Conservation (phyloP, 2,888 invertebrate species). For the Ectemnius continuus region DNA sequence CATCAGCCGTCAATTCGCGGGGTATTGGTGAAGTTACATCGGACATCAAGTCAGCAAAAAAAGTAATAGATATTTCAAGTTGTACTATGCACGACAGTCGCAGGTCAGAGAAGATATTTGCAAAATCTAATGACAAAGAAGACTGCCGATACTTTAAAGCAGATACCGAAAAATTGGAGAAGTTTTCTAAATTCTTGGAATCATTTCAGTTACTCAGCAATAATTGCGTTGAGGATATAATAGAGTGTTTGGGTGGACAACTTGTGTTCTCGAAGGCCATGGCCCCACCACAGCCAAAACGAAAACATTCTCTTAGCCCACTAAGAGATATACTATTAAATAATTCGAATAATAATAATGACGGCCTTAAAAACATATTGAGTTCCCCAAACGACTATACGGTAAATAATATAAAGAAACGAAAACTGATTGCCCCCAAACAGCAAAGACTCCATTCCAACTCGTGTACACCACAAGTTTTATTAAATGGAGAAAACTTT, state of each 20-base stretch:
- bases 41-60: not conserved
- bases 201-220: conserved; percentile 56
- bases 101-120: not conserved
- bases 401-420: conserved; percentile 60
- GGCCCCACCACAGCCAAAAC: conserved; percentile 68
- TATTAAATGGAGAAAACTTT: conserved; percentile 74
- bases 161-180: conserved; percentile 63
- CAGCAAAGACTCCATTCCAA: conserved; percentile 63
- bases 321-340: conserved; percentile 68
- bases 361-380: conserved; percentile 56
- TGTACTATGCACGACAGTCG: not conserved
- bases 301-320: conserved; percentile 68
- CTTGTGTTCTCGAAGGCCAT: conserved; percentile 63
- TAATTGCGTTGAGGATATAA: conserved; percentile 60
- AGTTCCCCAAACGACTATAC: conserved; percentile 54
- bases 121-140: conserved; percentile 45
- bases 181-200: conserved; percentile 67
- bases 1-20: not conserved
- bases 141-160: conserved; percentile 70
- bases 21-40: not conserved
- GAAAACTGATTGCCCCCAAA: conserved; percentile 68
- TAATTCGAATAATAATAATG: conserved; percentile 72
- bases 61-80: not conserved
- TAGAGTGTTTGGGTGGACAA: conserved; percentile 62
- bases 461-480: conserved; percentile 58